A percentile compares a stretch with the other conserved stretches of the same genome.
Conservation (phyloP, 2,888 invertebrate genomes). For the Pachymerium ferrugineum region DNA sequence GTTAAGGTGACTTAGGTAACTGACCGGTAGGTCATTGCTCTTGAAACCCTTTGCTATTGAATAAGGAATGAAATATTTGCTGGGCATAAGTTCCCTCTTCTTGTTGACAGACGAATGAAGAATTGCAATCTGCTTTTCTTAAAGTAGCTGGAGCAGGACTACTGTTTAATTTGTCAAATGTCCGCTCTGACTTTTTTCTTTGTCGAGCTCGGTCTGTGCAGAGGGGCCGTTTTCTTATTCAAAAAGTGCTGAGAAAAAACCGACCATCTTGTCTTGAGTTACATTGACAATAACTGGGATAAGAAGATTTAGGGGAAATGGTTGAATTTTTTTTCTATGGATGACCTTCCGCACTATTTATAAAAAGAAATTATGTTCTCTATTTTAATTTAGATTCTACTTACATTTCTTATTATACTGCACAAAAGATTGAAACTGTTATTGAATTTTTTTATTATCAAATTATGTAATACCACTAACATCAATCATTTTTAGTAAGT, state of each 20-base stretch:
- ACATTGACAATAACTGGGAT: slow-evolving; percentile 5
- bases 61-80: slow-evolving; percentile 21
- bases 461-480: no score
- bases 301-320: slow-evolving; percentile 23
- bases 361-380: no score
- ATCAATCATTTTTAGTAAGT: no score
- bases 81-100: slow-evolving; percentile 13
- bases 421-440: no score
- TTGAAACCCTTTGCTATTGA: slow-evolving; percentile 20
- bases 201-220: slow-evolving; percentile 22
- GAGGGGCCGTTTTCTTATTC: slow-evolving; percentile 14
- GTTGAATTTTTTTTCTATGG: slow-evolving; percentile 20
- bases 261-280: slow-evolving; percentile 23
- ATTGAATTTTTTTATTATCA: no score
- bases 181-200: slow-evolving; percentile 27
- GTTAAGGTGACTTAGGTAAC: slow-evolving; percentile 22
- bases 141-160: slow-evolving; percentile 11
- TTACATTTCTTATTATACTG: no score
- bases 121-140: slow-evolving; percentile 24
- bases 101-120: slow-evolving; percentile 15
- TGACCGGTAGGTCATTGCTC: slow-evolving; percentile 23
- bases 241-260: slow-evolving; percentile 2
- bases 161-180: slow-evolving; percentile 27
- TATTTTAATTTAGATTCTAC: no score
- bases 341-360: no score